Conservation (phyloP, 2,113 vertebrate genomes). For the Phyllostomus hastatus region DNA sequence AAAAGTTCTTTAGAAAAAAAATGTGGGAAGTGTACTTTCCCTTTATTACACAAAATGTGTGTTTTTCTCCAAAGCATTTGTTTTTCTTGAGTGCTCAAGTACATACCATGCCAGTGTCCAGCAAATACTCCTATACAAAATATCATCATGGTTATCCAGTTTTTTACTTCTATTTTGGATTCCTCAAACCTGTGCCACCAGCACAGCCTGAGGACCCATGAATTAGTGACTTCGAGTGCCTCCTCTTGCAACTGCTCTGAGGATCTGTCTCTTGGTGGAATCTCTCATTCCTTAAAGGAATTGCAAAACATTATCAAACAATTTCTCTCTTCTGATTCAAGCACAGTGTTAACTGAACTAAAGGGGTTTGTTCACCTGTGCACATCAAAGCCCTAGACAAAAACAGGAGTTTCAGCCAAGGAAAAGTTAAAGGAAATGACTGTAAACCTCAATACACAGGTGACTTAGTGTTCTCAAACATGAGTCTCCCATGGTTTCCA, state of each 20-base stretch:
- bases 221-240: not conserved
- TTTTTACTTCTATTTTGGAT: not conserved
- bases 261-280: not conserved
- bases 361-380: not conserved
- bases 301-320: not conserved
- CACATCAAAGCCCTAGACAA: not conserved
- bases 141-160: not conserved
- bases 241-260: not conserved
- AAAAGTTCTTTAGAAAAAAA: not conserved
- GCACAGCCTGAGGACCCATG: not conserved
- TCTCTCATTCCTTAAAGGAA: not conserved
- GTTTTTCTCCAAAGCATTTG: not conserved
- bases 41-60: not conserved
- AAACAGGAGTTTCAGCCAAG: not conserved
- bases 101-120: not conserved
- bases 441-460: not conserved
- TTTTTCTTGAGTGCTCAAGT: not conserved
- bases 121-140: not conserved
- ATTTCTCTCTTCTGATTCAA: slow-evolving; percentile 27
- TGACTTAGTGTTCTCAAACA: not conserved
- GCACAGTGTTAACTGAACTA: not conserved
- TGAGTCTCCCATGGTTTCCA: not conserved
- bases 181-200: not conserved
- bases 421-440: not conserved
- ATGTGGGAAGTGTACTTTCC: not conserved